Base-by-base conservation (phyloP, 1,140 invertebrate genomes). In the Rhopalosiphum maidis region DNA sequence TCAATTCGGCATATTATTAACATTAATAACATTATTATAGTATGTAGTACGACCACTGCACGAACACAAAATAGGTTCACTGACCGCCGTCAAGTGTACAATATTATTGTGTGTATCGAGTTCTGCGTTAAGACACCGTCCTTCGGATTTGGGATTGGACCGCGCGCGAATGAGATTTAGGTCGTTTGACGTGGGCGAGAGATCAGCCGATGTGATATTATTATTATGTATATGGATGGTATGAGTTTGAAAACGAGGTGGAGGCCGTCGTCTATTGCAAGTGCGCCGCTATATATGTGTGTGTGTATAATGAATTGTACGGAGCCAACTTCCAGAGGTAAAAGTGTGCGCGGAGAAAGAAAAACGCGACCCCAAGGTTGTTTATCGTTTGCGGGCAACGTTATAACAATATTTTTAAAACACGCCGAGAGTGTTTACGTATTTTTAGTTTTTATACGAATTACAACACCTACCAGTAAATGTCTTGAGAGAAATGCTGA, bases 221-320 rank as follows among this genome's bases (percentile, higher is more conserved):
- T n/a, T 48, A n/a, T 48, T 87, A 21, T 48, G 41, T 86, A 30
- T 15, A 86, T 41, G 9, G 41, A 41, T 86, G 25, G 25, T 7
- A 30, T 48, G 83, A 8, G 83, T n/a, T 87, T 25, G 25, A n/a
- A 87, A 88, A 88, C 46, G 46, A 88, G 86, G 86, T 88, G 86
- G 86, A 88, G 86, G 86, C 86, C 86, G 30, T 23, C 86, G 86
- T 88, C 86, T 88, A 48, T 48, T 18, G n/a, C 11, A 25, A 25
- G 35, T n/a, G 46, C 15, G 11, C 30, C 25, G 7, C 30, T 37
- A 15, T 37, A 0, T 82, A 6, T 82, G n/a, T 21, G n/a, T 82
- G n/a, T 37, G 77, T 22, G n/a, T 37, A 22, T 22, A 3, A 37
- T 83, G 7, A 83, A 22, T 83, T 23, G 35, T 9, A 83, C 22